Base-by-base conservation (phyloP, 2,888 invertebrate species). In the Drosophila robusta region DNA sequence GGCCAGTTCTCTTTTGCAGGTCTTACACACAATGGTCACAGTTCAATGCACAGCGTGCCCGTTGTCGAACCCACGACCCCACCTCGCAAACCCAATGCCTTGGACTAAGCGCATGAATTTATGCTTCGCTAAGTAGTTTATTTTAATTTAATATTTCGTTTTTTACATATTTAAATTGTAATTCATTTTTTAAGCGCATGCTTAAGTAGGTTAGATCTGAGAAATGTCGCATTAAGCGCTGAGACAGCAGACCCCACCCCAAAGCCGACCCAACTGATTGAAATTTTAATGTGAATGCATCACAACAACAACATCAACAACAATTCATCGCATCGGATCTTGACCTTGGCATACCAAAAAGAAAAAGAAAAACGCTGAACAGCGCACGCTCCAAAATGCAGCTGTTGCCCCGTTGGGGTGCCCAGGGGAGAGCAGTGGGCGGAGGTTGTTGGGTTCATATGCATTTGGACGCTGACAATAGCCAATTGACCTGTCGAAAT, bases 271-370 rank as follows among this genome's bases (percentile, higher is more conserved):
- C 29, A n/a, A 11, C 22, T 26, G 42, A 58, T 74, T 39, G 22
- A 46, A 73, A 73, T 57, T 60, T 58, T 55, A 73, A 70, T 70
- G 70, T 56, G 44, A 75, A 65, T 75, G 54, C 51, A 75, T 56
- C 39, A 22, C 41, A 64, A 49, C 34, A 22, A 50, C 11, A 54
- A 18, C 50, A 55, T 2, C 42, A 56, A n/a, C 47, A 54, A 3
- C 52, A 54, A 18, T 29, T 29, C 9, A 61, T 57, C 46, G 75
- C 58, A 69, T 52, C 47, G 42, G 38, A 64, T 60, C 66, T 45
- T 67, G 72, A 76, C 77, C 75, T 75, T 75, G 72, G 72, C 75
- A 75, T 76, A 71, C 71, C 66, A 42, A 62, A 63, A 41, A 32
- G 9, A 14, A 34, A 29, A n/a, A 67, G 55, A 9, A 29, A 8